These are phyloP conservation scores for Hipparchia sbordonii DNA, from an alignment of 2,888 invertebrate species.

Conservation along the genomic window DNA sequence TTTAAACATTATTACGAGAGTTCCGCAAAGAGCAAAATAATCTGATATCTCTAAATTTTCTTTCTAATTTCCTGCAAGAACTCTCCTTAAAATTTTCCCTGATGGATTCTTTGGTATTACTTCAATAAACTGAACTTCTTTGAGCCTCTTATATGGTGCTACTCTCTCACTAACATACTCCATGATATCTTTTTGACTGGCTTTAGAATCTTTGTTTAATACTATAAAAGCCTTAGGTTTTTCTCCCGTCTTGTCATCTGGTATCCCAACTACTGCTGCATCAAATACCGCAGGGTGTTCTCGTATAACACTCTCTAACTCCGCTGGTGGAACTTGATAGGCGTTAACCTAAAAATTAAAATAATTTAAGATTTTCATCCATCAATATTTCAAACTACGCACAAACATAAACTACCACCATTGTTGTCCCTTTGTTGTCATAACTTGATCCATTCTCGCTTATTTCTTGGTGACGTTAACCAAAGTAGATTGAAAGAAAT, in stretches of 20 bases:
- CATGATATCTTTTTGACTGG: conserved; percentile 81
- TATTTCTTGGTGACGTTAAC: too few relatives aligned
- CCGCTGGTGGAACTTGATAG: conserved; percentile 93
- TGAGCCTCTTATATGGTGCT: conserved; percentile 88
- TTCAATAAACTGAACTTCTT: conserved; percentile 85
- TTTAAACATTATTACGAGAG: too few relatives aligned
- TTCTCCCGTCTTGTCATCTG: conserved; percentile 87
- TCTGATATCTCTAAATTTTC: neutral
- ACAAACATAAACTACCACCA: too few relatives aligned
- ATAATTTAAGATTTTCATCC: neutral
- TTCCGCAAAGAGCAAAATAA: too few relatives aligned
- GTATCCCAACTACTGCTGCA: conserved; percentile 91
- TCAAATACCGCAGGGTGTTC: conserved; percentile 89
- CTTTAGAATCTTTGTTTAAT: conserved; percentile 66
- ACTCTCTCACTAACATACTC: conserved; percentile 86
- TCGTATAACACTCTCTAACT: conserved; percentile 89
- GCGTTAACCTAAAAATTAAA: conserved; percentile 80
- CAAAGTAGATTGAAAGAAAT: too few relatives aligned
- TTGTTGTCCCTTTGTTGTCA: too few relatives aligned
- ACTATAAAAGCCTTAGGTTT: conserved; percentile 89
- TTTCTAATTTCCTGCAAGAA: neutral
- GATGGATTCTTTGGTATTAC: conserved; percentile 89
- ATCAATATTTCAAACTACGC: too few relatives aligned
- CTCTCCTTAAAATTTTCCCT: conserved; percentile 89
- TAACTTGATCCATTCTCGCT: too few relatives aligned